Conservation (phyloP, 2,113 vertebrate genomes). For the Phaetusa simplex region DNA sequence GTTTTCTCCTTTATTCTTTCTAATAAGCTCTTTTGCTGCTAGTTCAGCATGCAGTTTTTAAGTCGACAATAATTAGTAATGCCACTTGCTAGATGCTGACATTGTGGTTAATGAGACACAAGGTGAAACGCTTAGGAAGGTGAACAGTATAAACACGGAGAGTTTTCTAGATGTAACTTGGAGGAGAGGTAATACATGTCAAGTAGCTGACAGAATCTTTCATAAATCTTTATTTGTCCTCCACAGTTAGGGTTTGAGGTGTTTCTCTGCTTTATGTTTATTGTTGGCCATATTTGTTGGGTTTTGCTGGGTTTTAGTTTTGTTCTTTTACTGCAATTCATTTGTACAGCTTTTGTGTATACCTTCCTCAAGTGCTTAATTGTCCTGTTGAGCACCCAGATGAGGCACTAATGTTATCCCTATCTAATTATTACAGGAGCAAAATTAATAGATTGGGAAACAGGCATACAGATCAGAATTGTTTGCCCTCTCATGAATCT, state of each 20-base stretch:
- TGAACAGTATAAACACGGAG: not conserved
- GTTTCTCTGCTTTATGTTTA: not conserved
- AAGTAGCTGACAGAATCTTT: not conserved
- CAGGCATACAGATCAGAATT: rapidly evolving
- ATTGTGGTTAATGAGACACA: not conserved
- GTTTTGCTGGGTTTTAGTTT: not conserved
- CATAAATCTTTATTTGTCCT: not conserved
- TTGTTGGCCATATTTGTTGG: not conserved
- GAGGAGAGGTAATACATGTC: not conserved
- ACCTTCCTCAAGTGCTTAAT: not conserved
- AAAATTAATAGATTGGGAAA: not conserved
- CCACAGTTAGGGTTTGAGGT: not conserved
- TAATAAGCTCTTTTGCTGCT: not conserved
- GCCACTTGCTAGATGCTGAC: not conserved
- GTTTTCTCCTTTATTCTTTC: not conserved
- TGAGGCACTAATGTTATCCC: not conserved
- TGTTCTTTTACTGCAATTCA: not conserved
- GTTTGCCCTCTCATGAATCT: not conserved
- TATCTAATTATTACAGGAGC: not conserved
- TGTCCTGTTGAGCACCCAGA: not conserved
- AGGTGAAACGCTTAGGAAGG: not conserved
- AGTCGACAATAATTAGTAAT: not conserved
- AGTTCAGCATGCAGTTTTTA: not conserved
- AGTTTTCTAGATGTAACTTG: not conserved
- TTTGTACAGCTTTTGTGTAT: not conserved